Evolutionary conservation across 2,797 vertebrate species (phyloP).

Genomic region (Channallabes apus): DNA sequence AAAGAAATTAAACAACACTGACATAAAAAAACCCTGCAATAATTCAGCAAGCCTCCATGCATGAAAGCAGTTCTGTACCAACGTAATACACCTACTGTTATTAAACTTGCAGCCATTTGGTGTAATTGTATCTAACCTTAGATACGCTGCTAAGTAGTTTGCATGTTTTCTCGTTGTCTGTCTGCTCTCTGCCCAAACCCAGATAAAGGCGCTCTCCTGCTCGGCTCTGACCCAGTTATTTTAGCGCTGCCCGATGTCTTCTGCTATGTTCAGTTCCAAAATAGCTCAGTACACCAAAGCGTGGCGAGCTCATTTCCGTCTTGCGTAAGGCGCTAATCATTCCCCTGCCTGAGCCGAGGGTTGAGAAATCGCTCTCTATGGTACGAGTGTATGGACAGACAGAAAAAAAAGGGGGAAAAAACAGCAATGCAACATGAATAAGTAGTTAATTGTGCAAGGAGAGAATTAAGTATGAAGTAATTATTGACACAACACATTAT

Average conservation of each 20-base stretch:
- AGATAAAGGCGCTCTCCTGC: conserved; percentile 48
- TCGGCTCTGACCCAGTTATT: conserved; percentile 78
- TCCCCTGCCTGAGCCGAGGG: conserved; percentile 33
- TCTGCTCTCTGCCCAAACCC: background rate
- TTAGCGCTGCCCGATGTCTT: conserved; percentile 69
- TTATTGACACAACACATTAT: conserved; percentile 38
- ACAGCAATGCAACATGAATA: conserved; percentile 37
- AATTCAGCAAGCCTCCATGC: background rate
- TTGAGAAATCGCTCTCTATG: conserved; percentile 45
- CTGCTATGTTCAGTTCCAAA: conserved; percentile 72
- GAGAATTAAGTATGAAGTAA: conserved; percentile 35
- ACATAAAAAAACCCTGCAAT: background rate
- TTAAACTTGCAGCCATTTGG: background rate
- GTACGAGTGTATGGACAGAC: conserved; percentile 44
- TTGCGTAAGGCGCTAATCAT: conserved; percentile 74
- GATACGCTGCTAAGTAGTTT: background rate
- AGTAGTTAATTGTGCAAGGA: conserved; percentile 43
- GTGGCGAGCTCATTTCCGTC: conserved; percentile 77
- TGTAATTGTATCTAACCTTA: background rate
- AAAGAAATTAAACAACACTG: background rate
- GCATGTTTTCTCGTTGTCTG: background rate
- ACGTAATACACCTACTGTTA: background rate
- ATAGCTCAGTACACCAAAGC: conserved; percentile 75
- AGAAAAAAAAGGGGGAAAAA: conserved; percentile 39
- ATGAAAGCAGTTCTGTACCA: background rate